phyloP scores from a whole-genome alignment of 2,888 invertebrate species.

The Creontiades dilutus region DNA sequence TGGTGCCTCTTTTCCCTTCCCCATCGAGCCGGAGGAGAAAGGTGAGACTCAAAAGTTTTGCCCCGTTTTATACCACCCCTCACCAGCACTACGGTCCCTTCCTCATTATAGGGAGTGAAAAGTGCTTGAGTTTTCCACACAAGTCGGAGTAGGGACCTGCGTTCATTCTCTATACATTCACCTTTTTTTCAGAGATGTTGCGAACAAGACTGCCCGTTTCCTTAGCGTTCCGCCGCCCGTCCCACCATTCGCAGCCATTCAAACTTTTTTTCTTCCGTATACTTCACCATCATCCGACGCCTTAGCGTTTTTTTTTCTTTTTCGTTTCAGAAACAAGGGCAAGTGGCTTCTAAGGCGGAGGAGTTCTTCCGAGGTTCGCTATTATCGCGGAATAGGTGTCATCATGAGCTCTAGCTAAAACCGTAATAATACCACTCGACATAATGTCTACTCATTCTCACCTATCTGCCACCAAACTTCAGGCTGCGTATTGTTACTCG shows the following conservation, averaged over 20 bases:
- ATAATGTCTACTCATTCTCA: too few species aligned
- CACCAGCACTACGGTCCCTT: not conserved
- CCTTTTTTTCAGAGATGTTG: not conserved
- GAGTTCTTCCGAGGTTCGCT: too few species aligned
- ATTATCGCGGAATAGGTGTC: too few species aligned
- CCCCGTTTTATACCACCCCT: conserved; percentile 11
- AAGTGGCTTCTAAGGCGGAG: too few species aligned
- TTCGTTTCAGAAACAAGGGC: not conserved
- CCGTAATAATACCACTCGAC: too few species aligned
- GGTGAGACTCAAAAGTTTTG: conserved; percentile 44
- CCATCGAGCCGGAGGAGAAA: conserved; percentile 15
- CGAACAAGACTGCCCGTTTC: conserved; percentile 5
- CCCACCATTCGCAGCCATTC: not conserved
- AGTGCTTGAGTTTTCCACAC: conserved; percentile 39
- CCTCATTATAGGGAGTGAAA: conserved; percentile 38
- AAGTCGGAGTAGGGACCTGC: not conserved
- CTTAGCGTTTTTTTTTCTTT: not conserved
- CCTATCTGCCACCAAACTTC: too few species aligned
- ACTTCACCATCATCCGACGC: not conserved
- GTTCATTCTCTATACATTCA: conserved; percentile 31
- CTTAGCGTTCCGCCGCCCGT: not conserved
- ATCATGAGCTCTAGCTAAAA: too few species aligned
- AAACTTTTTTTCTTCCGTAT: not conserved
- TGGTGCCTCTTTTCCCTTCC: not conserved
- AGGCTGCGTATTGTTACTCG: too few species aligned